Evolutionary conservation across 2,797 vertebrate genomes (phyloP), one percentile per base, ranked within the genome.

Genomic region (Malurus splendens): DNA sequence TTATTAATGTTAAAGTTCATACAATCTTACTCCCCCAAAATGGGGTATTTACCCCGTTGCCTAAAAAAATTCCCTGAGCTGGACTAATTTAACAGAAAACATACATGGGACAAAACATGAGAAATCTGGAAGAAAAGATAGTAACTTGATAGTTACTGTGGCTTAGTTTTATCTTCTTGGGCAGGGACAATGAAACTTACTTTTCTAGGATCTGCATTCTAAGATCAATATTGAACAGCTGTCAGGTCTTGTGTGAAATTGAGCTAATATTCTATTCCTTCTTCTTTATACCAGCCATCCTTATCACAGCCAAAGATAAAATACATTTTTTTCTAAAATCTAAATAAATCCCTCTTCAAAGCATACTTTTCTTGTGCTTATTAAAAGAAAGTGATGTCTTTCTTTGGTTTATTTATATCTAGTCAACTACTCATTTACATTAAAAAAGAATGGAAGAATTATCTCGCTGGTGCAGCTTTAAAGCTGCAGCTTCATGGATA

Each of bases 361-460:
- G 71, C 41, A 65, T 32, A 20, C 47, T 93, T 86, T 79, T 76
- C 23, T 64, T 74, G 30, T 54, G 30, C 20, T n/a, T 78, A 47
- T 57, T 82, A n/a, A 78, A 79, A 86, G 30, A 89, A 93, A 87
- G 42, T 56, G 55, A 91, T 6, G 9, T 44, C 64, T 82, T n/a
- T n/a, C n/a, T 79, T 72, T 28, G 7, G 14, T 87, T 89, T 94
- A 94, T 94, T 93, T 93, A 86, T 92, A 90, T 60, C 80, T 41
- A 65, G 27, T 68, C 82, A 86, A 42, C 62, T 48, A 51, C 36
- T 50, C 4, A 70, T 78, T 87, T 92, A 57, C 48, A 41, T 75
- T 30, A 36, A 79, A 67, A 87, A 82, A 28, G 23, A 71, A 62
- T 11, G 14, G 22, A 38, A 83, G 83, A 64, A 38, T 38, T 56